Conservation (phyloP, 2,888 invertebrate genomes). For the Pristionchus exspectatus region DNA sequence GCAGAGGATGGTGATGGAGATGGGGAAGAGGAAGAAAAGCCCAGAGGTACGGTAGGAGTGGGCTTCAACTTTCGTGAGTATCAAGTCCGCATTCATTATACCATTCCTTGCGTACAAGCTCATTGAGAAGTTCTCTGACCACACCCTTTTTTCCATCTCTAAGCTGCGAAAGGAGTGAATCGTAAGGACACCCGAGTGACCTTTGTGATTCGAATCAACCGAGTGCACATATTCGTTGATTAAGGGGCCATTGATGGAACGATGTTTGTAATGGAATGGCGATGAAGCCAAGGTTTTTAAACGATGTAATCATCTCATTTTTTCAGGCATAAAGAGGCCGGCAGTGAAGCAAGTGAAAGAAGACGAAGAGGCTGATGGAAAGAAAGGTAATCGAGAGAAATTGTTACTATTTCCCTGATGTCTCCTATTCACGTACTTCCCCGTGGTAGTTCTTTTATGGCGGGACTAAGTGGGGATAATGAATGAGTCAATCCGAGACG, state of each 20-base stretch:
- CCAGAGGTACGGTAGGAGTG: not conserved
- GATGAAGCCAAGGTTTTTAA: not conserved
- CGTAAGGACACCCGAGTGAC: constrained; percentile 7
- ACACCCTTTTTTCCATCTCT: constrained; percentile 36
- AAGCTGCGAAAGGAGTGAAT: not conserved
- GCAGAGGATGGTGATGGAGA: constrained; percentile 8
- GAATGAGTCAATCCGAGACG: constrained; percentile 41
- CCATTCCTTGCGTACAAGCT: not conserved
- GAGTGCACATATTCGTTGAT: not conserved
- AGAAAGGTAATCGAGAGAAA: not conserved
- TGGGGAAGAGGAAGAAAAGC: not conserved
- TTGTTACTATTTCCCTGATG: not conserved
- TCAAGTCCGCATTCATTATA: too few species aligned
- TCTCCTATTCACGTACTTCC: not conserved
- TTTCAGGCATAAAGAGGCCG: constrained; percentile 44
- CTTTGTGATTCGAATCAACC: constrained; percentile 26
- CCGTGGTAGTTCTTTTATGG: not conserved
- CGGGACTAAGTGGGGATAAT: constrained; percentile 20
- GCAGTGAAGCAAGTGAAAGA: not conserved
- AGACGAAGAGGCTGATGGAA: constrained; percentile 43
- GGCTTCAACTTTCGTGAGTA: not conserved
- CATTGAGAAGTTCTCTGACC: not conserved
- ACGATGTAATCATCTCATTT: not conserved
- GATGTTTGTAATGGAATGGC: not conserved
- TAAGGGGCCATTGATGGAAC: not conserved